These are phyloP conservation scores for Apis cerana DNA, from an alignment of 1,140 invertebrate genomes.

Conservation along the genomic window DNA sequence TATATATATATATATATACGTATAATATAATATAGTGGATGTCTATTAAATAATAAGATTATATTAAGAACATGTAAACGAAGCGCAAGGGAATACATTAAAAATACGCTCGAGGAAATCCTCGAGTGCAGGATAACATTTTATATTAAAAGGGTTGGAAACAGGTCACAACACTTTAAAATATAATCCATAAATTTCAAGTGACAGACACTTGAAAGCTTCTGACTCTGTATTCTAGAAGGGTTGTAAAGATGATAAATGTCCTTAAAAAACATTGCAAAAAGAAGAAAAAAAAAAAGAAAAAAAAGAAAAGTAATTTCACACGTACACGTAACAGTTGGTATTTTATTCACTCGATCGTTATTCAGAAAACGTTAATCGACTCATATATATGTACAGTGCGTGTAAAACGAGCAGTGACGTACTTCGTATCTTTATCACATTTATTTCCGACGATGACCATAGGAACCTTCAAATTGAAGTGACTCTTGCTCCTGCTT, in stretches of 20 bases:
- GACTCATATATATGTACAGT: neutral
- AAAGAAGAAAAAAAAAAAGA: no score
- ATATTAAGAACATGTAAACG: no score
- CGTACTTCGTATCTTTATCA: conserved; percentile 87
- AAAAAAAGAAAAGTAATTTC: no score
- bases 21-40: no score
- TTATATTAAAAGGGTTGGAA: neutral
- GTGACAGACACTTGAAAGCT: neutral
- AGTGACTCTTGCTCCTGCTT: conserved; percentile 83
- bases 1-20: no score
- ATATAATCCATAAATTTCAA: neutral
- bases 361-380: neutral
- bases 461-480: conserved; percentile 87
- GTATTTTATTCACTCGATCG: neutral
- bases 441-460: conserved; percentile 92
- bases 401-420: neutral
- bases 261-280: neutral
- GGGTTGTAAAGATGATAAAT: neutral
- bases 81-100: neutral
- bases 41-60: no score
- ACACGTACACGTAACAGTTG: no score
- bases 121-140: neutral
- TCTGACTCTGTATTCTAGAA: neutral
- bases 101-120: neutral
- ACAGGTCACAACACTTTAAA: neutral